Conservation (phyloP, 2,888 invertebrate species). For the Brachyptera putata region DNA sequence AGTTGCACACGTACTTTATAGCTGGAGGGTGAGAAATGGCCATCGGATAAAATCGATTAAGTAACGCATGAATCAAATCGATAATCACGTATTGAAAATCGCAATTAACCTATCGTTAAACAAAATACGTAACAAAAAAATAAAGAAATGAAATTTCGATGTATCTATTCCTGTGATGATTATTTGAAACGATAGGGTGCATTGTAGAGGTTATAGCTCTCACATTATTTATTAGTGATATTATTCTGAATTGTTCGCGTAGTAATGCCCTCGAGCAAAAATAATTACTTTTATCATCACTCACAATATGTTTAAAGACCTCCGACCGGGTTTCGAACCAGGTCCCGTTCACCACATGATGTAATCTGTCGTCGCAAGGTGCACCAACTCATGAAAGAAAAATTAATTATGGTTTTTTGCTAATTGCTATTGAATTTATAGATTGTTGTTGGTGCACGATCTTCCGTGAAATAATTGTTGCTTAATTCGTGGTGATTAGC, state of each 20-base stretch:
- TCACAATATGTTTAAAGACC: neutral
- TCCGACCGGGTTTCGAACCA: neutral
- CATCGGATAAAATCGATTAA: slow-evolving; percentile 10
- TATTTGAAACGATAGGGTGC: neutral
- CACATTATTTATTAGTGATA: too few species aligned
- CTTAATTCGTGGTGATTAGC: too few species aligned
- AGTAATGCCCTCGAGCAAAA: neutral
- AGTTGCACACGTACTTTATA: too few species aligned
- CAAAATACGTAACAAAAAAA: neutral
- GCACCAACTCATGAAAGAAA: too few species aligned
- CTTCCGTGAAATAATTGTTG: too few species aligned
- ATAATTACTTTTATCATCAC: neutral
- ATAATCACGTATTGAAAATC: slow-evolving; percentile 15
- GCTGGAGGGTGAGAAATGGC: too few species aligned
- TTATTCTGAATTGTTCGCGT: neutral
- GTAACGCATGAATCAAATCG: slow-evolving; percentile 4
- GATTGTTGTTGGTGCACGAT: too few species aligned
- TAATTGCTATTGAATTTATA: too few species aligned
- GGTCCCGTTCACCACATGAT: too few species aligned
- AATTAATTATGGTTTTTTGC: too few species aligned
- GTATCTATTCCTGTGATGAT: neutral
- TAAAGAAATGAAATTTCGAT: neutral
- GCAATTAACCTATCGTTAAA: slow-evolving; percentile 3
- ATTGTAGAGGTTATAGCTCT: neutral
- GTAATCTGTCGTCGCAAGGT: too few species aligned